phyloP scores from a whole-genome alignment of 2,797 vertebrate genomes.

The Acanthis flammea region DNA sequence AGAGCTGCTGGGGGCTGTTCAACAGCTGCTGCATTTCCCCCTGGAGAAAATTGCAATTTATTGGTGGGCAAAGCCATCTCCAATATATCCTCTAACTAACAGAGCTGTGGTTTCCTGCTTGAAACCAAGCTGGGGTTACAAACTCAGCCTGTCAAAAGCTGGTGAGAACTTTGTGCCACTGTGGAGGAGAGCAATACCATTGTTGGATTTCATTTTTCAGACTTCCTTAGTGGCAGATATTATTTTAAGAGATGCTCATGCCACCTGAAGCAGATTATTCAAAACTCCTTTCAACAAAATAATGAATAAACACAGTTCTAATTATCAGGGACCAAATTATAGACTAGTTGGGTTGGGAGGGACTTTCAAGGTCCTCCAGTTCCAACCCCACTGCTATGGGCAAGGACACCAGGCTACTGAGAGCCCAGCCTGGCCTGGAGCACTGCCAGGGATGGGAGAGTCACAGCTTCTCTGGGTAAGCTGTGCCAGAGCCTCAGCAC shows the following conservation, averaged over 20 bases:
- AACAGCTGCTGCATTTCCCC: constrained; percentile 23
- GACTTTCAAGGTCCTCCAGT: neutral
- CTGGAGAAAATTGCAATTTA: neutral
- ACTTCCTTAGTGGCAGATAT: neutral
- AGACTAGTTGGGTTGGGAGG: neutral
- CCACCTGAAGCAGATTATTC: neutral
- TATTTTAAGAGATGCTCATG: neutral
- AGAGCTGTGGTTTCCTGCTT: neutral
- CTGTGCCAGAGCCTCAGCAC: neutral
- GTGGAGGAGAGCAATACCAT: neutral
- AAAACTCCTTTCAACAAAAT: neutral
- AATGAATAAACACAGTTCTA: neutral
- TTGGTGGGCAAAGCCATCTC: neutral
- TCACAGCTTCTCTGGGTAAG: neutral
- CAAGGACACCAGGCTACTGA: neutral
- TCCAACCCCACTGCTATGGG: neutral
- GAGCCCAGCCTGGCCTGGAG: neutral
- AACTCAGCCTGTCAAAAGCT: neutral
- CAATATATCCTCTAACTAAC: neutral
- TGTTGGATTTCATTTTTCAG: neutral
- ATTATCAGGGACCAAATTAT: neutral
- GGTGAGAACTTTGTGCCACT: neutral
- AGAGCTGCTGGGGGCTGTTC: neutral
- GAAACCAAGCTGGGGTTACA: neutral
- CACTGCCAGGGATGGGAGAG: neutral